These are phyloP conservation scores for Ladona fulva DNA, from an alignment of 1,140 invertebrate genomes.

Conservation along the genomic window DNA sequence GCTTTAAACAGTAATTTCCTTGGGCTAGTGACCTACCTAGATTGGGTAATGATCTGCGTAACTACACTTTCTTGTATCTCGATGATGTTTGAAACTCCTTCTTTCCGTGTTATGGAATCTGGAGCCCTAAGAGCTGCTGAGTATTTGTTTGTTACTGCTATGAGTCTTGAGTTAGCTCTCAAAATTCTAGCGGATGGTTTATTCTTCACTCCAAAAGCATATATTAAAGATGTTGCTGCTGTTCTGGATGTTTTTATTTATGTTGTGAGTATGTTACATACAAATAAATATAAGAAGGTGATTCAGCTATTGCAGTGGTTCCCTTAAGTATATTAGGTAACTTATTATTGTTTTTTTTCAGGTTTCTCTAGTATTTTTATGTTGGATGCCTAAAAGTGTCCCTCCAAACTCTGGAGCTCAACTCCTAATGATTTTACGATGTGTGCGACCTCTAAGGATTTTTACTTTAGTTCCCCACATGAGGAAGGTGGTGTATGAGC, in stretches of 20 bases:
- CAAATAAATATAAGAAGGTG: neutral
- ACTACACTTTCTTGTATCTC: conserved; percentile 95
- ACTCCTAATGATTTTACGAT: conserved; percentile 91
- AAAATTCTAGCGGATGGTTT: conserved; percentile 97
- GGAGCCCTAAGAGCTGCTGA: conserved; percentile 86
- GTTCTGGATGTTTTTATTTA: conserved; percentile 97
- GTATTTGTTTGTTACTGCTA: conserved; percentile 95
- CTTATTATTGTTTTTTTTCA: conserved; percentile 33
- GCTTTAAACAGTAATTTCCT: conserved; percentile 72
- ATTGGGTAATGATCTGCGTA: conserved; percentile 99
- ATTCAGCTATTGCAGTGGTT: neutral
- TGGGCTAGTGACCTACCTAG: conserved; percentile 94
- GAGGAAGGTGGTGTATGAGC: conserved; percentile 97
- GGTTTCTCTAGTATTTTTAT: conserved; percentile 88
- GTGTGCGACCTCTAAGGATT: conserved; percentile 90
- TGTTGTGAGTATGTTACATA: conserved; percentile 53
- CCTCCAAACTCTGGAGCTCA: conserved; percentile 88
- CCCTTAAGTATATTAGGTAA: conserved; percentile 10
- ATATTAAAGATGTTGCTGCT: conserved; percentile 94
- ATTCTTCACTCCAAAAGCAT: conserved; percentile 98
- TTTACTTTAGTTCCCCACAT: conserved; percentile 98
- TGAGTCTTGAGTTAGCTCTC: conserved; percentile 91
- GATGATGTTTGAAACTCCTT: conserved; percentile 98
- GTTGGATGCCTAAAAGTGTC: conserved; percentile 91
- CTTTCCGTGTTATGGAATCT: conserved; percentile 76